These are phyloP conservation scores for Dasysyrphus tricinctus DNA, from an alignment of 2,888 invertebrate species.

Conservation along the genomic window DNA sequence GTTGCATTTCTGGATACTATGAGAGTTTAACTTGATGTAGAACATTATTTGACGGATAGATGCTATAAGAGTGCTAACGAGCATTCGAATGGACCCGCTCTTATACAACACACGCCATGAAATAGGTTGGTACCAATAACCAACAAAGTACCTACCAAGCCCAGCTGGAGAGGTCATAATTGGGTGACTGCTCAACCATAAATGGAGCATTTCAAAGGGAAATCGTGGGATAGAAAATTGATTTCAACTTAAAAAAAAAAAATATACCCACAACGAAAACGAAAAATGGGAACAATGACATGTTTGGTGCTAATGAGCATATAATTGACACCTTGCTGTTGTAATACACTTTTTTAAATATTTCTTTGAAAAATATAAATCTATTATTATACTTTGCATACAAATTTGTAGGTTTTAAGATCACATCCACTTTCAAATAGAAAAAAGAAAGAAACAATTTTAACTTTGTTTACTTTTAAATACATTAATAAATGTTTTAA, in stretches of 20 bases:
- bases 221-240: constrained; percentile 72
- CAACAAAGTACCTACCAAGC: constrained; percentile 5
- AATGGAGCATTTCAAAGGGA: constrained; percentile 68
- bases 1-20: constrained; percentile 5
- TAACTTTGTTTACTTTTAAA: neutral
- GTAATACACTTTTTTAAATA: neutral
- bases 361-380: too few species aligned
- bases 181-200: constrained; percentile 63
- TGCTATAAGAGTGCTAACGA: constrained; percentile 65
- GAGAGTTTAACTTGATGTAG: neutral
- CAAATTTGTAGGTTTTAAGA: too few species aligned
- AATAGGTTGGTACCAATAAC: constrained; percentile 7
- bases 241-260: constrained; percentile 44
- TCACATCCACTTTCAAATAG: neutral
- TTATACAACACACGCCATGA: constrained; percentile 11
- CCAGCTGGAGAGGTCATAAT: constrained; percentile 66
- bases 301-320: constrained; percentile 54
- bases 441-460: neutral
- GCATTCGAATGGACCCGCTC: constrained; percentile 36
- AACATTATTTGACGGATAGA: constrained; percentile 55
- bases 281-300: constrained; percentile 55
- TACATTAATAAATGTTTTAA: too few species aligned
- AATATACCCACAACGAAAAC: neutral
- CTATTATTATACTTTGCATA: too few species aligned
- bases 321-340: constrained; percentile 59